Conservation (phyloP, 1,140 invertebrate species). For the Cyclargus thomasi region DNA sequence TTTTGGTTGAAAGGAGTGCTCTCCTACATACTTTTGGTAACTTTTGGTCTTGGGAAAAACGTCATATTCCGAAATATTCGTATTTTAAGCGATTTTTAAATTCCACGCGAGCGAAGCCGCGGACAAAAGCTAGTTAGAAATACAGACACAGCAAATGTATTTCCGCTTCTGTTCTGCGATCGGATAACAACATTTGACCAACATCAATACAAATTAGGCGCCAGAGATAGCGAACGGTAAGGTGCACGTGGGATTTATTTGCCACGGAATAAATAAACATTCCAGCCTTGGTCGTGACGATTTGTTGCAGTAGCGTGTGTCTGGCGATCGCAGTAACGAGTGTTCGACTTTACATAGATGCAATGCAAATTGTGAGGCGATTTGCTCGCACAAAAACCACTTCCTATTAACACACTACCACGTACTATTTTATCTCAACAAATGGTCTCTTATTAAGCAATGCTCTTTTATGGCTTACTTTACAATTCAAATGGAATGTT, state of each 20-base stretch:
- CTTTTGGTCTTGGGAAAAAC: too few species aligned
- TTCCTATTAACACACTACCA: conserved; percentile 26
- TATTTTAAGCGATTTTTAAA: too few species aligned
- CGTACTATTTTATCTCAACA: conserved; percentile 23
- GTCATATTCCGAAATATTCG: too few species aligned
- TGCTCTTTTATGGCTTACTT: conserved; percentile 7
- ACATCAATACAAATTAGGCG: background rate
- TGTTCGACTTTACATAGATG: conserved; percentile 53
- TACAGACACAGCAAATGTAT: too few species aligned
- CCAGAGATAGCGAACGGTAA: background rate
- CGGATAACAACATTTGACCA: background rate
- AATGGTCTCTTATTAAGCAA: conserved; percentile 9
- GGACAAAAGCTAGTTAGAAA: too few species aligned
- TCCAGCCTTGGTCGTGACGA: conserved; percentile 41
- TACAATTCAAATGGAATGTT: background rate
- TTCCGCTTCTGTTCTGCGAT: too few species aligned
- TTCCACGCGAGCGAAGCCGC: too few species aligned
- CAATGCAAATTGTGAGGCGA: conserved; percentile 56
- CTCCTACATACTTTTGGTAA: too few species aligned
- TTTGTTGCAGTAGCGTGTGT: conserved; percentile 37
- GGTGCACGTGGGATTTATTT: conserved; percentile 12
- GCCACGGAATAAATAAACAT: conserved; percentile 29
- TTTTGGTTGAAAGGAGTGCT: too few species aligned
- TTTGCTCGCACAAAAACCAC: conserved; percentile 49
- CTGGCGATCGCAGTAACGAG: conserved; percentile 35